Evolutionary conservation across 1,140 invertebrate species (phyloP).

Genomic region (Zaprionus davidi): DNA sequence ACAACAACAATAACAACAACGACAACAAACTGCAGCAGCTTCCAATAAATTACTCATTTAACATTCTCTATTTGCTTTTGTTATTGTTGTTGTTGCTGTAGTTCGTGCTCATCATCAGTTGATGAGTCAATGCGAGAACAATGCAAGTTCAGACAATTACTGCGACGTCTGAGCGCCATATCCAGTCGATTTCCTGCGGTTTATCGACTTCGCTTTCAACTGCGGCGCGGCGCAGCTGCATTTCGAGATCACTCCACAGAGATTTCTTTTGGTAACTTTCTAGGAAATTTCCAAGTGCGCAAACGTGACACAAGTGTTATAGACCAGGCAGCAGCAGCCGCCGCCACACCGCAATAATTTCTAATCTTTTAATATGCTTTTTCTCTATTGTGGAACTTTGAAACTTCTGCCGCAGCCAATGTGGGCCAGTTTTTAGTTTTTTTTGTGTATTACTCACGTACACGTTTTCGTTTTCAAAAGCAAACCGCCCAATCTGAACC

Average conservation of each 20-base stretch:
- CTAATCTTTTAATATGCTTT: constrained; percentile 75
- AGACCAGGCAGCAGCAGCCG: not conserved
- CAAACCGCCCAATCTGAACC: constrained; percentile 36
- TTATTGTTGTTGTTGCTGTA: constrained; percentile 13
- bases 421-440: constrained; percentile 31
- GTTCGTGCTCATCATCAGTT: constrained; percentile 24
- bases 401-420: constrained; percentile 34
- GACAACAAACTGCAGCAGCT: constrained; percentile 25
- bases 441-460: constrained; percentile 58
- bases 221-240: constrained; percentile 43
- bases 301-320: constrained; percentile 65
- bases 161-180: not conserved
- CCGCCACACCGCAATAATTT: constrained; percentile 42
- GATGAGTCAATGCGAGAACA: constrained; percentile 48
- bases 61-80: not conserved
- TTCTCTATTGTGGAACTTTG: constrained; percentile 42
- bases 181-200: constrained; percentile 39
- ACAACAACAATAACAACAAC: constrained; percentile 11
- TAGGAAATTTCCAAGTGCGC: constrained; percentile 65
- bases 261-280: constrained; percentile 71
- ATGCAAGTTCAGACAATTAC: constrained; percentile 32
- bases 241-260: constrained; percentile 38
- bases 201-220: constrained; percentile 57
- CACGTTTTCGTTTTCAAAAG: constrained; percentile 63
- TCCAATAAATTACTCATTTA: constrained; percentile 60